These are phyloP conservation scores for Acromyrmex heyeri DNA, from an alignment of 1,140 invertebrate genomes.

Conservation along the genomic window DNA sequence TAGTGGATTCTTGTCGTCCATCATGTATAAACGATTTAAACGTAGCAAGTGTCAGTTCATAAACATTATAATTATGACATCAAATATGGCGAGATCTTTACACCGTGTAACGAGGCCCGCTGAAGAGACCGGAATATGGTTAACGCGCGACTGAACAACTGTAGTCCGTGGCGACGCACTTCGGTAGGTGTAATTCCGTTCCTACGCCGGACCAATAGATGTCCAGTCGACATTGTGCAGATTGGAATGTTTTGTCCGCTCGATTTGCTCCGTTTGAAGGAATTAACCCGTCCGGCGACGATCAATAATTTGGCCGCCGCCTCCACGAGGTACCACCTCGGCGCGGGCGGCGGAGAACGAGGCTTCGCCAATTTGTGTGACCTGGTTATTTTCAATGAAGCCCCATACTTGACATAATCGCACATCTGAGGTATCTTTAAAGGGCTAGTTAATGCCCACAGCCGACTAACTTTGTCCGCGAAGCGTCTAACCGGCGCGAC, in stretches of 20 bases:
- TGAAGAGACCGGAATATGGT: conserved; percentile 64
- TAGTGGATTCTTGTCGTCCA: conserved; percentile 69
- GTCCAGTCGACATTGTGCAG: not conserved
- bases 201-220: conserved; percentile 37
- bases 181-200: not conserved
- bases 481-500: not conserved
- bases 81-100: conserved; percentile 77
- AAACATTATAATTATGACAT: conserved; percentile 80
- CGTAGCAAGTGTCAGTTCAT: conserved; percentile 76
- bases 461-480: conserved; percentile 46
- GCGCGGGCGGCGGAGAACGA: not conserved
- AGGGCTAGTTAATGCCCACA: conserved; percentile 73
- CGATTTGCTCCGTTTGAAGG: conserved; percentile 72
- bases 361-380: conserved; percentile 77
- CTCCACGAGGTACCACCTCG: conserved; percentile 26
- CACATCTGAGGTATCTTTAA: conserved; percentile 76
- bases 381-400: conserved; percentile 81
- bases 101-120: conserved; percentile 73
- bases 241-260: conserved; percentile 74
- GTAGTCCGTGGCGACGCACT: conserved; percentile 9
- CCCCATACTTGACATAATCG: conserved; percentile 75
- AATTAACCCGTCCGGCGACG: conserved; percentile 67
- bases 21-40: conserved; percentile 78
- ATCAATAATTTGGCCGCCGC: conserved; percentile 77
- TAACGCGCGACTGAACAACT: conserved; percentile 26